A percentile compares a stretch with the other conserved stretches of the same genome.
Evolutionary conservation across 2,113 vertebrate species (phyloP).

Genomic region (Bubalus kerabau): DNA sequence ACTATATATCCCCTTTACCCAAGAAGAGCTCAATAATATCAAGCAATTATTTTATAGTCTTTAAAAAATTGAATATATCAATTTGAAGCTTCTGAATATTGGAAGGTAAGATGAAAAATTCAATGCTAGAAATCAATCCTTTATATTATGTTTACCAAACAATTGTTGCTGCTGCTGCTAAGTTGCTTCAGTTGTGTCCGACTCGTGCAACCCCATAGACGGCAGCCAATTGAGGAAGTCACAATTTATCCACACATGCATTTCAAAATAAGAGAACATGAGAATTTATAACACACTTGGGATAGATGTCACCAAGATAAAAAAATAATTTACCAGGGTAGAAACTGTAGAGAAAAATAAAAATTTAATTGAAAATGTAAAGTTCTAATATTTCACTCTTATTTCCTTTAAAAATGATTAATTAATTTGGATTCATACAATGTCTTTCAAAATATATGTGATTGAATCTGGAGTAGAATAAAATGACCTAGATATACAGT

Average conservation of each 20-base stretch:
- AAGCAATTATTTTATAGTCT: background rate
- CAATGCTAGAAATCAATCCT: background rate
- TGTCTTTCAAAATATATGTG: background rate
- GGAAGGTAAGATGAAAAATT: background rate
- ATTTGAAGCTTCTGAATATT: background rate
- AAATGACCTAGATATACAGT: background rate
- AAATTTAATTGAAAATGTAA: background rate
- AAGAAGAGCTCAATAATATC: background rate
- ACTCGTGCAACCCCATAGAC: too few species aligned
- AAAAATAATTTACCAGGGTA: background rate
- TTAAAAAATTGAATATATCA: background rate
- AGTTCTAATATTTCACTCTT: background rate
- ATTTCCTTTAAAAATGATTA: background rate
- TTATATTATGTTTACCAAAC: background rate
- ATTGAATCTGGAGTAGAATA: background rate
- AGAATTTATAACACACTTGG: background rate
- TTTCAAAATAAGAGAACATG: background rate
- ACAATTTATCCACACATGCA: background rate
- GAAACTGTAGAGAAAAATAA: background rate
- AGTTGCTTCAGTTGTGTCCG: too few species aligned
- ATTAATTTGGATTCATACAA: background rate
- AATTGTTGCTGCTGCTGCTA: too few species aligned
- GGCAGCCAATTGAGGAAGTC: background rate
- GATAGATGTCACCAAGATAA: background rate
- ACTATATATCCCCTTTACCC: background rate